These are phyloP conservation scores for Spodoptera littoralis DNA, from an alignment of 2,888 invertebrate species.

Conservation along the genomic window DNA sequence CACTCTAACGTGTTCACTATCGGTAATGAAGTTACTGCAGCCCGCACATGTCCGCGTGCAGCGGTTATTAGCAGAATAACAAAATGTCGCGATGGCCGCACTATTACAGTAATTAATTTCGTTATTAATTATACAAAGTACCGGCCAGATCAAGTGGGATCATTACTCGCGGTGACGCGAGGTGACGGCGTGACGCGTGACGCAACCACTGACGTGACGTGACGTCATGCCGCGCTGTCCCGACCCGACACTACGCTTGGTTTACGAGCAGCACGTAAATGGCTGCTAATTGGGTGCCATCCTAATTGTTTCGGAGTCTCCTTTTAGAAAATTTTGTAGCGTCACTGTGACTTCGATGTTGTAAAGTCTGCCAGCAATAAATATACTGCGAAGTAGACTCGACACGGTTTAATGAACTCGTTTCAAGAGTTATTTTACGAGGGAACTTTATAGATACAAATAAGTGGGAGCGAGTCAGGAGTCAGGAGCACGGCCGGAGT, in stretches of 20 bases:
- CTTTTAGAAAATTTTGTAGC: constrained; percentile 36
- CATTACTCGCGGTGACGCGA: constrained; percentile 43
- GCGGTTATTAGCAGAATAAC: constrained; percentile 50
- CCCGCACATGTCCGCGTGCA: constrained; percentile 27
- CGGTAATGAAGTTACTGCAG: constrained; percentile 40
- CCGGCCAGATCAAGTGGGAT: constrained; percentile 25
- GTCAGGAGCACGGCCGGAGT: too few species aligned
- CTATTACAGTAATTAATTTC: constrained; percentile 54
- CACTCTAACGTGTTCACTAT: constrained; percentile 28
- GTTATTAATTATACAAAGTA: constrained; percentile 48
- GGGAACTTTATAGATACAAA: background rate
- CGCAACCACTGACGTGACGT: constrained; percentile 9
- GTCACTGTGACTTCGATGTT: constrained; percentile 42
- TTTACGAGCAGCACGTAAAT: constrained; percentile 51
- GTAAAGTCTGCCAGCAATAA: constrained; percentile 39
- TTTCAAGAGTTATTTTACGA: constrained; percentile 14
- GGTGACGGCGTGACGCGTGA: constrained; percentile 4
- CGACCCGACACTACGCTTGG: constrained; percentile 34
- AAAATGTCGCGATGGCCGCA: constrained; percentile 39
- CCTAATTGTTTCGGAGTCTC: constrained; percentile 49
- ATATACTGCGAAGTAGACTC: constrained; percentile 25
- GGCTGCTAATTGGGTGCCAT: constrained; percentile 51
- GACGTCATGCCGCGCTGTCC: constrained; percentile 31
- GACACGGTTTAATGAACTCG: constrained; percentile 23
- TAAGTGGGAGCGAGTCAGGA: too few species aligned